Base-by-base conservation (phyloP, 1,140 invertebrate species). In the Drosophila leontia region DNA sequence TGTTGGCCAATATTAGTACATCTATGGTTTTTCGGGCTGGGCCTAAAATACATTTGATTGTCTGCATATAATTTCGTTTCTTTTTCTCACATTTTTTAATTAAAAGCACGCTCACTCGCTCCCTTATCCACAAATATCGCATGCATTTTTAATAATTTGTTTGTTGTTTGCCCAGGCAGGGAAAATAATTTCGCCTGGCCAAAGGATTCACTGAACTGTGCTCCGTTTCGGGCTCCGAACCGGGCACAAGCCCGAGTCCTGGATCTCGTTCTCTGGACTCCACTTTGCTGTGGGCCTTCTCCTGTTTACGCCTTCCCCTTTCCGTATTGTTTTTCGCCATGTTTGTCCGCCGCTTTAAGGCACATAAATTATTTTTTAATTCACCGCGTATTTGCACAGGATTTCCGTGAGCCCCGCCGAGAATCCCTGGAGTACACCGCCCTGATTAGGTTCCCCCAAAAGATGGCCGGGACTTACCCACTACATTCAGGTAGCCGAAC, bases 401-500 rank as follows among this genome's bases (percentile, higher is more conserved):
- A 83, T 75, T 83, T 83, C 65, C 61, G 53, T 45, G 57, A 12
- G 32, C 57, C 34, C 32, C 56, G 29, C 41, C 15, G 12, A 12
- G 29, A 51, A 32, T 55, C 62, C 62, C 63, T 39, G 23, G 35
- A 34, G 48, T 29, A 19, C 44, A n/a, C 17, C n/a, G 19, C 41
- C 42, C 45, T 85, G 78, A 85, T 85, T 86, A 85, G 82, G 51
- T 55, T 60, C 59, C 45, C 32, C 58, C 42, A 1, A 6, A 41
- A 62, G 9, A 62, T 23, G 35, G 19, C 35, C 53, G 13, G 13
- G 13, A 56, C 97, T 97, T 93, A 99, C 98, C 98, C 56, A 98
- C 97, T 80, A 99, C 97, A 92, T 98, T 96, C 19, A 99, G 94
- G 93, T 97, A 98, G 65, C 97, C 98, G 76, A 97, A 97, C 92